Evolutionary conservation across 2,888 invertebrate genomes (phyloP), one percentile per base, ranked within the genome.

Genomic region (Spatulosminthurus flaviceps): DNA sequence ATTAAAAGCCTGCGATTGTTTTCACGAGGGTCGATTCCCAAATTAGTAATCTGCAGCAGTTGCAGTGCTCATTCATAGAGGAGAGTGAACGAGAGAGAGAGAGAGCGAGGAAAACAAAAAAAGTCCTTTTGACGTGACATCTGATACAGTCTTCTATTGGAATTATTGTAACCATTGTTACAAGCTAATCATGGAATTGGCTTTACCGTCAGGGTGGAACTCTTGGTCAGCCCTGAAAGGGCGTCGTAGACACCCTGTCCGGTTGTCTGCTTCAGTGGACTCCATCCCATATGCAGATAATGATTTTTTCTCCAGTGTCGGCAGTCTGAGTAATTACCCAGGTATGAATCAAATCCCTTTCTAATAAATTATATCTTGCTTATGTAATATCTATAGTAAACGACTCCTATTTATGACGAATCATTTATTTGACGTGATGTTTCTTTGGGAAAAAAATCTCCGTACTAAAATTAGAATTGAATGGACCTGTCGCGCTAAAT

Each of bases 151-250:
- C 64, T 34, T 71, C n/a, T 28, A 69, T 28, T 19, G 5, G 5
- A 24, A 70, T 28, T 70, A 34, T 19, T 29, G 16, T 70, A 19
- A 51, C 51, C 16, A 51, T 51, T 51, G 51, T 51, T 51, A 21
- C 26, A 19, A 16, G 9, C n/a, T n/a, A 21, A 70, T 43, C 71
- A 80, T 82, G 80, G 82, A 82, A 60, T 74, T 82, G n/a, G 69
- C 79, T 64, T 75, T 78, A 29, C 77, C 82, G 26, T 71, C 81
- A 26, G 79, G 80, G 51, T 84, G 83, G 84, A 82, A 83, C 73
- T 84, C 84, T n/a, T 84, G 84, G 83, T 84, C 84, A 81, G 83
- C 83, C 24, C 73, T 84, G 77, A 83, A 84, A 80, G 83, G 80
- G 22, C 81, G 83, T 16, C 76, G 82, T 34, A 80, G 83, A 73